Percentiles rank a stretch among this genome's conserved stretches.
These are phyloP conservation scores for Scalopus aquaticus DNA, from an alignment of 2,113 vertebrate genomes.

Conservation along the genomic window DNA sequence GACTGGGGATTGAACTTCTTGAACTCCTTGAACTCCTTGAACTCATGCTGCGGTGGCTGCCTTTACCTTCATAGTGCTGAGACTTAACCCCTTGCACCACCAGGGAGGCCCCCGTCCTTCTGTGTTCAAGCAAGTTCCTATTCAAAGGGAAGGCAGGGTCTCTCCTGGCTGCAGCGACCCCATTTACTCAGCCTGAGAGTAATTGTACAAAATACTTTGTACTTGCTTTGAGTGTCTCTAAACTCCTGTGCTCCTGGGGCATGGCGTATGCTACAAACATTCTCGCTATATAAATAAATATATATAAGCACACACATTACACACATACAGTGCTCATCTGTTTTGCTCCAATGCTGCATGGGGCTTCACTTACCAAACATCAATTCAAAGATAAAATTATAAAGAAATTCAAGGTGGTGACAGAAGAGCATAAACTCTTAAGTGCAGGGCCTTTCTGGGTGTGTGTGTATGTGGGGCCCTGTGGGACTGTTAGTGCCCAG, in stretches of 20 bases:
- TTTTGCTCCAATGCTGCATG: neutral
- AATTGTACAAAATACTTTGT: neutral
- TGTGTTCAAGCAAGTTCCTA: neutral
- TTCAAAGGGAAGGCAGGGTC: neutral
- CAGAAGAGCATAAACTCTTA: neutral
- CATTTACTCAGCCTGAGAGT: neutral
- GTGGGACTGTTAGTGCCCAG: neutral
- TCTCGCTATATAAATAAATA: neutral
- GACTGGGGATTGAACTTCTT: too few species aligned
- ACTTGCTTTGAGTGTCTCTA: neutral
- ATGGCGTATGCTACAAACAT: neutral
- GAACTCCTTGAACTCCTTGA: too few species aligned
- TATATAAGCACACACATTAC: too few species aligned
- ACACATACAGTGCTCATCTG: neutral
- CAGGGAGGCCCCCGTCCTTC: too few species aligned
- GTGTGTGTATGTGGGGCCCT: too few species aligned
- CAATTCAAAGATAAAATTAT: neutral
- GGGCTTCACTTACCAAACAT: neutral
- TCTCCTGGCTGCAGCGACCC: neutral
- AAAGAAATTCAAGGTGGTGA: neutral
- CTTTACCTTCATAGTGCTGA: too few species aligned
- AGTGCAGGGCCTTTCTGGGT: neutral
- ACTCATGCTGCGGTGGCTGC: too few species aligned
- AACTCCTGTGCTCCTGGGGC: neutral
- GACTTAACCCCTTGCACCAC: too few species aligned